Conservation (phyloP, 1,140 invertebrate genomes). For the Conus betulinus region DNA sequence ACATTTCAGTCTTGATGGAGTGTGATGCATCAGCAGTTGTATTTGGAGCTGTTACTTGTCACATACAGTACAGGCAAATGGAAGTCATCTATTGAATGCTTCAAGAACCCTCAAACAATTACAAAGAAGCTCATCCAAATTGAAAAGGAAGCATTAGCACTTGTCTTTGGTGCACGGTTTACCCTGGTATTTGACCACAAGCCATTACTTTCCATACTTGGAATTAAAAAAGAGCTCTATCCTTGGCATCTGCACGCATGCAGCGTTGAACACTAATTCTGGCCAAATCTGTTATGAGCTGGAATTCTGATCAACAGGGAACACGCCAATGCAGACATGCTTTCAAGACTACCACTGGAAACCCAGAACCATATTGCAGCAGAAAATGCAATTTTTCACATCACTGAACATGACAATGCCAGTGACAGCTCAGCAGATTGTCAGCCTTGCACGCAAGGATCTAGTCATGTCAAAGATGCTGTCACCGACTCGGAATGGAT, state of each 20-base stretch:
- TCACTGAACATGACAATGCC: conserved; percentile 41
- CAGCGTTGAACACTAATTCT: conserved; percentile 73
- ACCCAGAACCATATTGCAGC: not conserved
- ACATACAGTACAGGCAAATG: conserved; percentile 59
- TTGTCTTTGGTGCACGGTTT: conserved; percentile 69
- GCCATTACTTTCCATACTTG: conserved; percentile 45
- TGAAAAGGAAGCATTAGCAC: conserved; percentile 76
- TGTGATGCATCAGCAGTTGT: conserved; percentile 56
- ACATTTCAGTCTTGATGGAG: conserved; percentile 60
- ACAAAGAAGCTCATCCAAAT: conserved; percentile 76
- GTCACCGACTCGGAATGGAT: not conserved
- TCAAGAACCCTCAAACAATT: conserved; percentile 70
- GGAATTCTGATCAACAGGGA: conserved; percentile 41
- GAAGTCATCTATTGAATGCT: conserved; percentile 71
- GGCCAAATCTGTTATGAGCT: conserved; percentile 69
- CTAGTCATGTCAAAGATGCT: conserved; percentile 30
- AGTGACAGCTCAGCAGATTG: conserved; percentile 30
- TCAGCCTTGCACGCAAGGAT: conserved; percentile 28
- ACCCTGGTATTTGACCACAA: conserved; percentile 68
- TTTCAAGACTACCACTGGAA: conserved; percentile 40
- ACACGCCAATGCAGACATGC: conserved; percentile 49
- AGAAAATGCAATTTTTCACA: not conserved
- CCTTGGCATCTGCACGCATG: conserved; percentile 64
- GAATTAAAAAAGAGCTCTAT: conserved; percentile 60
- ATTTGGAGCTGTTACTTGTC: conserved; percentile 69